Base-by-base conservation (phyloP, 2,797 vertebrate species). In the Aulostomus chinensis region DNA sequence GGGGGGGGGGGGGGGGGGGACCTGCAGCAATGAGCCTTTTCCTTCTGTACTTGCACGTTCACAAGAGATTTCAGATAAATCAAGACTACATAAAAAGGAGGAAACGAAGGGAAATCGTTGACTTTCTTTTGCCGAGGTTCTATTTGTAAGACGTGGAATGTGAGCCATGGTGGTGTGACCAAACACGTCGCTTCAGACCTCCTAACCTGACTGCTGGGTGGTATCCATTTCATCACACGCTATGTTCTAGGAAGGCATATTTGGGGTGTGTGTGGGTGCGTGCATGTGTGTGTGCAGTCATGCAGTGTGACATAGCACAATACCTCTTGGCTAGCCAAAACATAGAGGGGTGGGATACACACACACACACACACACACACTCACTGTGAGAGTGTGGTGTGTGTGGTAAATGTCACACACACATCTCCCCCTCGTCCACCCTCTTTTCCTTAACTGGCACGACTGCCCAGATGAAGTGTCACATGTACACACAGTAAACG, bases 271-370 rank as follows among this genome's bases (percentile, higher is more conserved):
- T 2, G 31, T 22, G 47, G 39, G 36, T 20, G 14, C 30, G 35
- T 21, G 36, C 17, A 18, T 48, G 60, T 58, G 54, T 51, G 61
- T 39, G 10, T 43, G 40, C 13, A 67, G 30, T 57, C 58, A 15
- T 17, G 42, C 50, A 57, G 46, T 12, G 12, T 64, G 60, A 67
- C 62, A 52, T 13, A 69, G 70, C 80, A 85, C 74, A 83, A 81
- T 81, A 37, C 60, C 41, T 55, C 8, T 9, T 66, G 68, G 35
- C 58, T 56, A 85, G 84, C 73, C 85, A 86, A 84, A 89, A 87
- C 87, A 86, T 57, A 69, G 59, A 76, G n/a, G 85, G 84, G 79
- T 75, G 85, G 83, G 66, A 66, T 63, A 15, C 68, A 48, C 57
- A 58, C 46, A 33, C 32, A n/a, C n/a, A n/a, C n/a, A n/a, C n/a